Percentiles rank a stretch among this genome's conserved stretches.
These are phyloP conservation scores for Cacatua alba DNA, from an alignment of 2,113 vertebrate species.

Conservation along the genomic window DNA sequence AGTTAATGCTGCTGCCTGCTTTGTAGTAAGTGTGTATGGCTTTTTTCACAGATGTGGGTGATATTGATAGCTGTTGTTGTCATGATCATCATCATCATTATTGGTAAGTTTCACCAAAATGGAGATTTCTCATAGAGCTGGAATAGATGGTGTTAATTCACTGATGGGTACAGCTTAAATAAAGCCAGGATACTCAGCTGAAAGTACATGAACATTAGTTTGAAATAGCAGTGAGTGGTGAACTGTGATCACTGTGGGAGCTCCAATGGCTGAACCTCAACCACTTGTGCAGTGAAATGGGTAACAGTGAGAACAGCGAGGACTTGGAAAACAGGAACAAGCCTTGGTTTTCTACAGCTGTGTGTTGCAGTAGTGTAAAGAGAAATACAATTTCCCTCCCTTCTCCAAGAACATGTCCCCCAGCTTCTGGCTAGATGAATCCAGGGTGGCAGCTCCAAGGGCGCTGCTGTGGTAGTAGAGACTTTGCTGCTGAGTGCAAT, in stretches of 20 bases:
- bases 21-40: background rate
- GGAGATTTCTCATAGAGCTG: background rate
- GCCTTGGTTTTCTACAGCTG: background rate
- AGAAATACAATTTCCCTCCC: background rate
- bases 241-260: background rate
- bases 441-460: fast-evolving
- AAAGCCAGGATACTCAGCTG: background rate
- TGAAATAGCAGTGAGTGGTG: background rate
- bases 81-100: constrained; percentile 88
- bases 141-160: background rate
- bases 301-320: background rate
- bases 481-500: background rate
- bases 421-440: background rate
- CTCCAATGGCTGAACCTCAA: background rate
- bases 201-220: background rate
- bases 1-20: background rate
- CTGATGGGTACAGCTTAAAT: background rate
- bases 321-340: background rate
- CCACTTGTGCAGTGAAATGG: fast-evolving
- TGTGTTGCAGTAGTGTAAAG: background rate
- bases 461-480: fast-evolving
- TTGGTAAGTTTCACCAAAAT: constrained; percentile 82
- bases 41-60: constrained; percentile 91
- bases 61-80: constrained; percentile 89
- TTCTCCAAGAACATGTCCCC: background rate